phyloP scores from a whole-genome alignment of 2,888 invertebrate species.

The Calliphora vomitoria region DNA sequence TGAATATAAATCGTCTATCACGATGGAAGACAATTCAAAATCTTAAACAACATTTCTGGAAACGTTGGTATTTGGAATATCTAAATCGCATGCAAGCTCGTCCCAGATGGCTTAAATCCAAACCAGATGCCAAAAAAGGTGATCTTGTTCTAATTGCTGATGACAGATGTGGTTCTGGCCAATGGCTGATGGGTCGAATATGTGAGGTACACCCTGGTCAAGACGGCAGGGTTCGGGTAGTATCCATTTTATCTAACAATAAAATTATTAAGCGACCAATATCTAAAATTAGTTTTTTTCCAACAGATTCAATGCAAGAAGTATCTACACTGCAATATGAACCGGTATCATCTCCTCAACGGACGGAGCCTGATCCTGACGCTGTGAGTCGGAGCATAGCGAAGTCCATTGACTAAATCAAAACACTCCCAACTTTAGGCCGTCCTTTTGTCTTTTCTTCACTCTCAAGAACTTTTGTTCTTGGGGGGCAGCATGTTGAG shows the following conservation, averaged over 20 bases:
- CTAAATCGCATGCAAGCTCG: slow-evolving; percentile 22
- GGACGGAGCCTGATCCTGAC: slow-evolving; percentile 21
- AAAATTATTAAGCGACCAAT: no score
- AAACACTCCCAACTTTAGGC: slow-evolving; percentile 1
- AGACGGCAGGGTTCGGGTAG: no score
- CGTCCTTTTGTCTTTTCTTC: neutral
- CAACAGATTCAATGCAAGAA: no score
- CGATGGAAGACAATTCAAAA: no score
- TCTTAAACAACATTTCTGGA: no score
- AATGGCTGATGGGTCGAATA: no score
- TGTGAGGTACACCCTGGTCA: no score
- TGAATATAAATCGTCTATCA: slow-evolving; percentile 6
- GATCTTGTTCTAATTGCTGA: slow-evolving; percentile 3
- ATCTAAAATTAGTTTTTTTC: no score
- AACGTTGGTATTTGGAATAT: slow-evolving; percentile 18
- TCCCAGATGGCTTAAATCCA: slow-evolving; percentile 29
- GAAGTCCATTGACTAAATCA: neutral
- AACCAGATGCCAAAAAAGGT: slow-evolving; percentile 2
- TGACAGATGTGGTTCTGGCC: no score
- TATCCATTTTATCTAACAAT: no score
- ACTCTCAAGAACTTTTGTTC: neutral
- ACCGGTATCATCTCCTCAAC: neutral
- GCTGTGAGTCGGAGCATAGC: slow-evolving; percentile 6
- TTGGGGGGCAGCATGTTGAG: slow-evolving; percentile 8
- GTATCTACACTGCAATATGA: neutral